Evolutionary conservation across 2,113 vertebrate species (phyloP).

Genomic region (Erythrolamprus reginae): DNA sequence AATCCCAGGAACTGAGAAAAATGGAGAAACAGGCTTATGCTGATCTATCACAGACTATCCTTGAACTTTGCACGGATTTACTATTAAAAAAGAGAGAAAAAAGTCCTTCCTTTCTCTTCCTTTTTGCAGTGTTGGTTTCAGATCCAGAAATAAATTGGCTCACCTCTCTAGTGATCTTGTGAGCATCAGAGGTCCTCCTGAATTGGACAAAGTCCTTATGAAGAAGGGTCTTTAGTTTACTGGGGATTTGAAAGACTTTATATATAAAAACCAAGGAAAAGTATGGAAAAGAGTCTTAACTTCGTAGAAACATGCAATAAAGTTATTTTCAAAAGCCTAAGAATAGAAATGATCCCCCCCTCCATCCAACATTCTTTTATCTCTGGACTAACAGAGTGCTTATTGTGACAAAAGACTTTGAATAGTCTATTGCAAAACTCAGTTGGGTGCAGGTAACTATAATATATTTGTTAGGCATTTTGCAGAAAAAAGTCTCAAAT

Average conservation of each 20-base stretch:
- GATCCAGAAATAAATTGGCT: background rate
- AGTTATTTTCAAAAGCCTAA: background rate
- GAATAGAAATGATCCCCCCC: background rate
- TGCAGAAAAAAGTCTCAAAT: background rate
- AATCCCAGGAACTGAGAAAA: background rate
- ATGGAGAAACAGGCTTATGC: background rate
- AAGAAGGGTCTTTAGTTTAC: background rate
- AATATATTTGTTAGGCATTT: background rate
- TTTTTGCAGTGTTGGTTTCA: background rate
- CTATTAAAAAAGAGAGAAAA: background rate
- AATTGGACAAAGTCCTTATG: background rate
- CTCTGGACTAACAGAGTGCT: background rate
- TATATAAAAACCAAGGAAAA: background rate
- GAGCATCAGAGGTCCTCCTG: background rate
- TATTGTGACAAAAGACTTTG: background rate
- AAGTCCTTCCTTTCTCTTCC: background rate
- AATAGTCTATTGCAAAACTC: background rate
- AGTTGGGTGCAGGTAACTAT: background rate
- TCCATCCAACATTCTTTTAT: background rate
- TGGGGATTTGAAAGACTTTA: background rate
- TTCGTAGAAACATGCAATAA: background rate
- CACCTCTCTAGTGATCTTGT: background rate
- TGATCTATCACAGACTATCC: no score
- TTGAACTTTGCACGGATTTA: background rate
- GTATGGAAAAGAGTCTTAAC: background rate